A percentile compares a stretch with the other conserved stretches of the same genome.
These are phyloP conservation scores for Apogon hyalosoma DNA, from an alignment of 2,797 vertebrate genomes.

Conservation along the genomic window DNA sequence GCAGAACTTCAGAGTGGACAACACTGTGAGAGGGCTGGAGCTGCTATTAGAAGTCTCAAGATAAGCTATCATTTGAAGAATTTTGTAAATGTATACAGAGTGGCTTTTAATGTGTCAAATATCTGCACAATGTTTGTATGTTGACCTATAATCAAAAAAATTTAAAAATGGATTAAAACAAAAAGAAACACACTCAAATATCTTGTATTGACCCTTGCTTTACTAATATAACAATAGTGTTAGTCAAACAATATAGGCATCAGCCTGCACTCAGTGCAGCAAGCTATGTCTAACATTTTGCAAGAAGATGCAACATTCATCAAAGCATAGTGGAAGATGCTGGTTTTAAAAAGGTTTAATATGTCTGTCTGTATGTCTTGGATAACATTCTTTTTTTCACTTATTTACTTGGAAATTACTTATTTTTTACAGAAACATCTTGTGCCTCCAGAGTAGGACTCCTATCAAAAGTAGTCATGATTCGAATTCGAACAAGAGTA, in stretches of 20 bases:
- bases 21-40: too few relatives aligned
- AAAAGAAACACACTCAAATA: neutral
- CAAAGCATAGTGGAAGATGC: neutral
- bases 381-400: conserved; percentile 13
- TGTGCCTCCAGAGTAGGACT: conserved; percentile 9
- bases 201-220: neutral
- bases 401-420: too few relatives aligned
- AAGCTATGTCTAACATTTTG: conserved; percentile 18
- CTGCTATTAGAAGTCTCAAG: too few relatives aligned
- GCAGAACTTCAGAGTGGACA: too few relatives aligned
- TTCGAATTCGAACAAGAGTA: conserved; percentile 53
- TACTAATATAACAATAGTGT: neutral
- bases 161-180: too few relatives aligned
- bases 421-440: conserved; percentile 48
- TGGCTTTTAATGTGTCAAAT: too few relatives aligned
- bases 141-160: too few relatives aligned
- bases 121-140: too few relatives aligned
- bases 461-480: conserved; percentile 57
- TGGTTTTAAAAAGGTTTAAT: neutral
- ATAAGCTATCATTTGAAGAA: too few relatives aligned
- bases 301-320: conserved; percentile 38
- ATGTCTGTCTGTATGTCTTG: neutral
- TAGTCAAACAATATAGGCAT: neutral
- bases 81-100: too few relatives aligned
- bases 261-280: neutral